These are phyloP conservation scores for Esox niger DNA, from an alignment of 2,113 vertebrate genomes.

Conservation along the genomic window DNA sequence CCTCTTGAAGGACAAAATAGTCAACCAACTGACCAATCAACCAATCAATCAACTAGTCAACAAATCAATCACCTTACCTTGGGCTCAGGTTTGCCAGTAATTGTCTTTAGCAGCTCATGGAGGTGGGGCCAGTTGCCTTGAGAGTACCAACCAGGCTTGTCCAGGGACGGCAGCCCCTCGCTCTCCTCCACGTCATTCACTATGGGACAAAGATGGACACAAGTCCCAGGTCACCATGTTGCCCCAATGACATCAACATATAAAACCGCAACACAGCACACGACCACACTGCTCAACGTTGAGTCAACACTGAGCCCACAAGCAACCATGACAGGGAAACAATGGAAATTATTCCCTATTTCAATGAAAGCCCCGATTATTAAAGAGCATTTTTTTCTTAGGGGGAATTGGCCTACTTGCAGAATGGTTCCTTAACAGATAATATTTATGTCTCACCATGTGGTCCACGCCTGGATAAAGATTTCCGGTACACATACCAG, in stretches of 20 bases:
- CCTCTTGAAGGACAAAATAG: no score
- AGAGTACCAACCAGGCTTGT: slow-evolving; percentile 95
- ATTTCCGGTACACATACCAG: slow-evolving; percentile 14
- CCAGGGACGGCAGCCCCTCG: slow-evolving; percentile 79
- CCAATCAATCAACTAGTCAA: no score
- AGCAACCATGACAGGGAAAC: no score
- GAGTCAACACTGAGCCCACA: slow-evolving; percentile 2
- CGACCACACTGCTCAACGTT: slow-evolving; percentile 1
- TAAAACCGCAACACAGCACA: background rate
- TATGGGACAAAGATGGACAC: slow-evolving; percentile 43
- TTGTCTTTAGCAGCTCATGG: slow-evolving; percentile 85
- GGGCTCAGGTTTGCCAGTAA: slow-evolving; percentile 86
- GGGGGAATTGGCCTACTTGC: slow-evolving; percentile 4
- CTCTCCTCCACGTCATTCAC: slow-evolving; percentile 86
- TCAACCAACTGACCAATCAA: no score
- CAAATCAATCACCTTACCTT: no score
- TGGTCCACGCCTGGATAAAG: no score
- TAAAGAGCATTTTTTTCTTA: background rate
- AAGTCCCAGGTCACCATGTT: background rate
- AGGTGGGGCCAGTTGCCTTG: slow-evolving; percentile 92
- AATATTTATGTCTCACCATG: background rate
- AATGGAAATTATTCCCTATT: background rate
- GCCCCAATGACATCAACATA: slow-evolving; percentile 20
- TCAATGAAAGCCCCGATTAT: background rate
- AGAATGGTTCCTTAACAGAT: slow-evolving; percentile 3